A percentile compares a stretch with the other conserved stretches of the same genome.
phyloP scores from a whole-genome alignment of 2,888 invertebrate species.

The Schrankia costaestrigalis region DNA sequence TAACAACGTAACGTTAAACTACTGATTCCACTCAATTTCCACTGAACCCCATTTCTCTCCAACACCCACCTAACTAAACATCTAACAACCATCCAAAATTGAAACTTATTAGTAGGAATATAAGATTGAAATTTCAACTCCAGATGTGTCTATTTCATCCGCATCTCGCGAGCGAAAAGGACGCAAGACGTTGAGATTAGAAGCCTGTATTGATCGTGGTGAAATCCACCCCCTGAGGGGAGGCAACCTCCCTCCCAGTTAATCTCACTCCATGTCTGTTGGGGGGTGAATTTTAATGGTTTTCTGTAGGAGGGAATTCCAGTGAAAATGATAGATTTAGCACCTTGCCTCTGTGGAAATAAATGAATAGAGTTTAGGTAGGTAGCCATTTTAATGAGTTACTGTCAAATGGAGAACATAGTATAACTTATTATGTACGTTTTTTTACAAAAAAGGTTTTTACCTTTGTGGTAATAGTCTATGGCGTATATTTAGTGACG shows the following conservation, averaged over 20 bases:
- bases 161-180: slow-evolving; percentile 66
- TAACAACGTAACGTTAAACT: slow-evolving; percentile 10
- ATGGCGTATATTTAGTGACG: too few relatives aligned
- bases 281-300: slow-evolving; percentile 56
- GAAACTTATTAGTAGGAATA: slow-evolving; percentile 9
- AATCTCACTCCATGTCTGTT: slow-evolving; percentile 64
- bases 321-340: slow-evolving; percentile 9
- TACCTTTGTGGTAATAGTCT: too few relatives aligned
- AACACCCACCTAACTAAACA: too few relatives aligned
- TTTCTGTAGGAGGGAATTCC: slow-evolving; percentile 24
- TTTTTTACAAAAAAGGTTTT: too few relatives aligned
- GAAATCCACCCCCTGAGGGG: slow-evolving; percentile 27
- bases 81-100: slow-evolving; percentile 10
- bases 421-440: too few relatives aligned
- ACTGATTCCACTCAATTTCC: slow-evolving; percentile 11
- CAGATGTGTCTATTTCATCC: slow-evolving; percentile 38
- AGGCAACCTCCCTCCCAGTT: slow-evolving; percentile 54
- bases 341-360: too few relatives aligned
- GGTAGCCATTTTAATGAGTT: too few relatives aligned
- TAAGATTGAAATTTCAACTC: slow-evolving; percentile 24
- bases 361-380: too few relatives aligned
- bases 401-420: too few relatives aligned
- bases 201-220: slow-evolving; percentile 58
- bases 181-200: slow-evolving; percentile 71
- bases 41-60: slow-evolving; percentile 9